A percentile compares a stretch with the other conserved stretches of the same genome.
Conservation (phyloP, 2,113 vertebrate genomes). For the Phrynosoma platyrhinos region DNA sequence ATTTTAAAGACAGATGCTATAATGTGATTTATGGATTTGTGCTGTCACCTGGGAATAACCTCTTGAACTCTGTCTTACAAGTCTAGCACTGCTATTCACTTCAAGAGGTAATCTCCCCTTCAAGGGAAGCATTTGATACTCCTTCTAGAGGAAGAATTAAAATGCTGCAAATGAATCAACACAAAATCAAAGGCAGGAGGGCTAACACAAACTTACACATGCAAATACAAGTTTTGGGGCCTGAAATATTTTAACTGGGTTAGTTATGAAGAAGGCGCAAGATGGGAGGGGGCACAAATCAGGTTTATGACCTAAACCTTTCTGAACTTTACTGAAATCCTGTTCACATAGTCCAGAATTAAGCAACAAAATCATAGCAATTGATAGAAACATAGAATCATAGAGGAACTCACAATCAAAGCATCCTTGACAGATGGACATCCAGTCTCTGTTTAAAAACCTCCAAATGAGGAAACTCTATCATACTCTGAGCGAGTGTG, state of each 20-base stretch:
- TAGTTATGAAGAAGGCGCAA: neutral
- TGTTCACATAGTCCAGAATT: conserved; percentile 39
- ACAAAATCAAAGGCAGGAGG: conserved; percentile 1
- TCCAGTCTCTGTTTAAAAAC: too few relatives aligned
- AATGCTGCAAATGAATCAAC: conserved; percentile 7
- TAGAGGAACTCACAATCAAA: too few relatives aligned
- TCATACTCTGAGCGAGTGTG: too few relatives aligned
- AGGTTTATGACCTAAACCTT: neutral
- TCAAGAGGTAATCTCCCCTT: conserved; percentile 25
- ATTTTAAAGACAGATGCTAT: conserved; percentile 42
- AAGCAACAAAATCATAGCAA: conserved; percentile 44
- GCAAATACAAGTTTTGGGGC: neutral
- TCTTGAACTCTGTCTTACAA: conserved; percentile 32
- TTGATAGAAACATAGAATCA: neutral
- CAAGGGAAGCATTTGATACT: conserved; percentile 17
- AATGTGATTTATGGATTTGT: conserved; percentile 41
- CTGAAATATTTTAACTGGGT: neutral
- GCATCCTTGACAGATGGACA: too few relatives aligned
- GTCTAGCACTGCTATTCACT: conserved; percentile 8
- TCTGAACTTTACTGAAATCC: neutral
- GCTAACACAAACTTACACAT: neutral
- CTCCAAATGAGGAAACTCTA: too few relatives aligned
- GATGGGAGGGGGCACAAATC: neutral
- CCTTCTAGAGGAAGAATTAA: conserved; percentile 1
- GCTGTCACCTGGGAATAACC: conserved; percentile 36